phyloP scores from a whole-genome alignment of 2,113 vertebrate species.

The Paraplagusia blochii region DNA sequence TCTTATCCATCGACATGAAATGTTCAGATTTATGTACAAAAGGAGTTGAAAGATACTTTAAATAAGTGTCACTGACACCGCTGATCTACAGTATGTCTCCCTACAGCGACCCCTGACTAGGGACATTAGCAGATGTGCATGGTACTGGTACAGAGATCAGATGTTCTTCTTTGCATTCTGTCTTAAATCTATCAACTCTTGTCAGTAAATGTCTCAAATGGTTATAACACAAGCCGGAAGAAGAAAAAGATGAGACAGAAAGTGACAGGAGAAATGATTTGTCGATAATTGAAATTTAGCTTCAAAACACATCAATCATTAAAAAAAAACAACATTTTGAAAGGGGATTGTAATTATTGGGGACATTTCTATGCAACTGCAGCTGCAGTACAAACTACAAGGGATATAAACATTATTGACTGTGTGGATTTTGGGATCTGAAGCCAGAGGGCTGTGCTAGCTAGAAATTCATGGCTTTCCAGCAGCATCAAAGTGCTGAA shows the following conservation, averaged over 20 bases:
- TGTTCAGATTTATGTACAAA: conserved; percentile 15
- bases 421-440: background rate
- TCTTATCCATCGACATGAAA: conserved; percentile 30
- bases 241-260: background rate
- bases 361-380: background rate
- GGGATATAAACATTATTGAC: background rate
- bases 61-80: conserved; percentile 12
- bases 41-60: background rate
- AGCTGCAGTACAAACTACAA: conserved; percentile 4
- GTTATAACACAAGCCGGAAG: conserved; percentile 39
- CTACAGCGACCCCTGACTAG: conserved; percentile 30
- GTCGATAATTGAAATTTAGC: too few species aligned
- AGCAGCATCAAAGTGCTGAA: background rate
- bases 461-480: background rate
- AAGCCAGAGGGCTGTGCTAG: background rate
- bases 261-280: too few species aligned
- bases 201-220: conserved; percentile 29
- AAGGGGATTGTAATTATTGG: too few species aligned
- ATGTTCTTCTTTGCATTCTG: conserved; percentile 12
- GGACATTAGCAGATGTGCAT: conserved; percentile 40
- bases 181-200: conserved; percentile 33
- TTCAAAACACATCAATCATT: too few species aligned
- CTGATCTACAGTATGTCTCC: conserved; percentile 49
- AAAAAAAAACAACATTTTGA: too few species aligned
- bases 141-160: conserved; percentile 19